Base-by-base conservation (phyloP, 2,113 vertebrate genomes). In the Todiramphus chloris region DNA sequence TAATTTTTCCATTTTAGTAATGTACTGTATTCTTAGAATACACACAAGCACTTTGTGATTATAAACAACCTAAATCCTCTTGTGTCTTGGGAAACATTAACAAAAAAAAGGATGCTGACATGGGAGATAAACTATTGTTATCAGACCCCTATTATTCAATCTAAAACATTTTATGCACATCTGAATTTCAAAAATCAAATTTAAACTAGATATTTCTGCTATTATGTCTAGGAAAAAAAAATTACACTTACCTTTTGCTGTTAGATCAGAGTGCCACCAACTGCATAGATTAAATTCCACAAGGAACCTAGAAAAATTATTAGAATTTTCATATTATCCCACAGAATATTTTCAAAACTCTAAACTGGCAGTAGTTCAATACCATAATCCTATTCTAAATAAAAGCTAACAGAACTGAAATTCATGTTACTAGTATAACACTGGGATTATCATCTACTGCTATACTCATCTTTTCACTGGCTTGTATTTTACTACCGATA, bases 241-340 rank as follows among this genome's bases (percentile, higher is more conserved):
- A 18, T 23, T 12, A 43, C 44, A 75, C 97, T 97, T 98, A 99
- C 99, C 99, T 98, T 99, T 99, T 67, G 98, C 98, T 89, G 98
- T 98, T 97, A 99, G 94, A 96, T 99, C 99, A 27, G 98, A 99
- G 97, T 99, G 96, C 99, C 99, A 99, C 99, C 99, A 99, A 96
- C 98, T 99, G 98, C 99, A 99, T 94, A 99, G 97, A 98, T 99
- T 99, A 97, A 99, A 99, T 98, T 99, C 99, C 88, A 99, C 98
- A 97, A 99, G 97, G 95, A 99, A 99, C 98, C 99, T 99, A 96
- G 94, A 97, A 33, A 97, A 97, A 96, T 28, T 23, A 89, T 66
- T 60, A 84, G 59, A 98, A 89, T 86, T 39, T 89, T 88, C 63
- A 18, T 27, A 87, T 98, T 83, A 97, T 44, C 44, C 78, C 51